Evolutionary conservation across 2,113 vertebrate genomes (phyloP), one percentile per base, ranked within the genome.

Genomic region (Tautogolabrus adspersus): DNA sequence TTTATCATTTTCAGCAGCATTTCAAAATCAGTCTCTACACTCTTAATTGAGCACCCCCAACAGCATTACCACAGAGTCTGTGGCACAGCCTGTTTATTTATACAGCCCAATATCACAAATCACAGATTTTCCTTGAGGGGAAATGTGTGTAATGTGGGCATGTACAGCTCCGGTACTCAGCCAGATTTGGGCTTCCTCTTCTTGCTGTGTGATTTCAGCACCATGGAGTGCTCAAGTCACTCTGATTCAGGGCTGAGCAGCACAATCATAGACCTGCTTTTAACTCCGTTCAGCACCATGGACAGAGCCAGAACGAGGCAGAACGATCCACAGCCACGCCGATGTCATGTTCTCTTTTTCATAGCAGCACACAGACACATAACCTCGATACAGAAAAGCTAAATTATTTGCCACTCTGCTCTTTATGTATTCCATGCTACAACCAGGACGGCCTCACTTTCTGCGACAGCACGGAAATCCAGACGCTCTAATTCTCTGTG

Each of bases 281-380:
- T 46, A 38, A 16, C 59, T 49, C 22, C 30, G 49, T 68, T 72
- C 59, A 76, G 56, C 68, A 52, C 67, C 60, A 65, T 8, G 49
- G 76, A 78, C 66, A 66, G 46, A 64, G 19, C 22, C 47, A 69
- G 38, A 49, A n/a, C 1, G 16, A 66, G 34, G 60, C 46, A 38
- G 54, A 52, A n/a, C 3, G 47, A n/a, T 51, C 72, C 76, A 56
- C 57, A 57, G 72, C 66, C 44, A 62, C 62, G 26, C 42, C 1
- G 2, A 72, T 40, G 52, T 38, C 58, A 52, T 44, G 40, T 70
- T 74, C 22, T 62, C 34, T 61, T 58, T 66, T 72, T 9, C 11
- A 61, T 30, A 72, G 44, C 44, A 26, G 7, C 52, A 21, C 19
- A 19, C 15, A 64, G 46, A 55, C 65, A 55, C 65, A 75, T 21